These are phyloP conservation scores for Pararge aegeria DNA, from an alignment of 1,140 invertebrate genomes.

Conservation along the genomic window DNA sequence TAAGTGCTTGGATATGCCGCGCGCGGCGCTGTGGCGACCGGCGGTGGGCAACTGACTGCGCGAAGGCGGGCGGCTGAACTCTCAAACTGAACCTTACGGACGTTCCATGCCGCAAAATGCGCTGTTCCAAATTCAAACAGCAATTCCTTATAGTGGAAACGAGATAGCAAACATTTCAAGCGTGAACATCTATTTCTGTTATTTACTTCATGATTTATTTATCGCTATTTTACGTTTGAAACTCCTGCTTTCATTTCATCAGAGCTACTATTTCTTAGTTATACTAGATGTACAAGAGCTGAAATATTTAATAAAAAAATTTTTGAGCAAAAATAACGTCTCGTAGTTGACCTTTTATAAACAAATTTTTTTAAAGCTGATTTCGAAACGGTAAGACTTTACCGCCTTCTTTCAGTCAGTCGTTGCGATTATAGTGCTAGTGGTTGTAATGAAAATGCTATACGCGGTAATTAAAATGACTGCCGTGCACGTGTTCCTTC, in stretches of 20 bases:
- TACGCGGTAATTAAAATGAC: slow-evolving; percentile 20
- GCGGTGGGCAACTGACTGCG: slow-evolving; percentile 62
- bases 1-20: slow-evolving; percentile 44
- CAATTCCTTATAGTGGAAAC: slow-evolving; percentile 16
- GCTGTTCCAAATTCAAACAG: slow-evolving; percentile 21
- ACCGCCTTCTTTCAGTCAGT: background rate
- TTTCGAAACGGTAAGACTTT: background rate
- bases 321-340: no score
- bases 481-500: slow-evolving; percentile 14
- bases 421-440: background rate
- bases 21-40: slow-evolving; percentile 61
- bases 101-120: slow-evolving; percentile 20
- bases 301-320: no score
- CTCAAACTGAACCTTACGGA: slow-evolving; percentile 2
- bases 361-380: no score
- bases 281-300: no score
- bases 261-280: no score
- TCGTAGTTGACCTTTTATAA: no score
- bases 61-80: slow-evolving; percentile 50
- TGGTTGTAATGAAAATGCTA: slow-evolving; percentile 23
- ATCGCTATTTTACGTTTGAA: background rate
- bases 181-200: slow-evolving; percentile 6
- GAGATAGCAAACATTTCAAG: slow-evolving; percentile 14
- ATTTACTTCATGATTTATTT: background rate
- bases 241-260: no score